Evolutionary conservation across 2,113 vertebrate species (phyloP), one percentile per base, ranked within the genome.

Genomic region (Psittacus erithacus): DNA sequence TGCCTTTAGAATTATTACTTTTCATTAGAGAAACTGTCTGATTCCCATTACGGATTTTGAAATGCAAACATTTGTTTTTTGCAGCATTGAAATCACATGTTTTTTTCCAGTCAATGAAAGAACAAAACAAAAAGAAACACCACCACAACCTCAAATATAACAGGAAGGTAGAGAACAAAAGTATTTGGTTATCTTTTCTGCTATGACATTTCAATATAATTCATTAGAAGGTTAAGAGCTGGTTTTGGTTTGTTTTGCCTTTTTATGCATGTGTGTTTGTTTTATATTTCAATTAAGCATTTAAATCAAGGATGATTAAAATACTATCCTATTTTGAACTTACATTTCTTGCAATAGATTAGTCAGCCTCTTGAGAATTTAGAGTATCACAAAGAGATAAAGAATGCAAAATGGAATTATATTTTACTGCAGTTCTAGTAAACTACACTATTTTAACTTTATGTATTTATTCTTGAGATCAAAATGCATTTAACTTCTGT

Each of bases 101-200:
- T 12, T 18, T 74, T 67, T 73, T 60, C 29, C 46, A 68, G 11
- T 29, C 29, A 94, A 55, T 29, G 28, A 1, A 19, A 25, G 29
- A 60, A 38, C 4, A 31, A 5, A 3, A n/a, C 1, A 1, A 3
- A 50, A 31, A 43, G 2, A 50, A 44, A 39, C 31, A 38, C 28
- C 6, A 43, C 3, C 17, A 27, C 22, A 38, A 23, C 6, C 11
- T 74, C 8, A 50, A 68, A 9, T 49, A 49, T 46, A 11, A 71
- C 12, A 53, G 25, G 79, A 88, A 49, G 2, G 4, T n/a, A 76
- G 19, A 79, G 10, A 52, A 70, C 4, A 67, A 78, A 70, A 67
- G 33, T 67, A 39, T 8, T 43, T 70, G 17, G 4, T 52, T 44
- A 11, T 50, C 19, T 81, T 88, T 73, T 60, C 49, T 74, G 46